Base-by-base conservation (phyloP, 2,113 vertebrate species). In the Mesembrinibis cayennensis region DNA sequence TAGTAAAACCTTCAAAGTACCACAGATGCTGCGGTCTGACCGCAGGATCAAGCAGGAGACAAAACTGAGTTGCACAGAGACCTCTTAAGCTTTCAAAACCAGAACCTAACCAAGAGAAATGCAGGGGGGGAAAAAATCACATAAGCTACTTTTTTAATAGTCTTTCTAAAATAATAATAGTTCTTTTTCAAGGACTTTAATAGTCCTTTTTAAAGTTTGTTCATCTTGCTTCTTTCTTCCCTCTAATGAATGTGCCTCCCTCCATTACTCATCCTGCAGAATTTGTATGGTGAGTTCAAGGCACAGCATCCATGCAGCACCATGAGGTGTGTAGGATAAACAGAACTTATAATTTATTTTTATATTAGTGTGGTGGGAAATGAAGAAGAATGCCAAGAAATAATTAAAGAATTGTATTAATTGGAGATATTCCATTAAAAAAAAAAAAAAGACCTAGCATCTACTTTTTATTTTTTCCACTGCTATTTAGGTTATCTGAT, bases 41-140 rank as follows among this genome's bases (percentile, higher is more conserved):
- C 2, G 3, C 10, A 40, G 55, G 36, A 71, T 71, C 34, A 44
- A 66, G 7, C 13, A 86, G 23, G 18, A 70, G 13, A 29, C 10
- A 45, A 61, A 59, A 53, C 2, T 18, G 15, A 42, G 16, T 45
- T 76, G 23, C 20, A n/a, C n/a, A 40, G 22, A 47, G 58, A 65
- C 4, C 4, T 27, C 10, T 47, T 52, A 36, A 65, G 7, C 38
- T 82, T 84, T 78, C 45, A 66, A 78, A 66, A 11, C 17, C 6
- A 21, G 78, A 84, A 13, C 9, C 10, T 58, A 45, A 29, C 9
- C 25, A 29, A 36, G 8, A 65, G 38, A 81, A 81, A 59, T 2
- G 2, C 16, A 3, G 12, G 0, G 4, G 3, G 4, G 4, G 1
- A 11, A 11, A 6, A 27, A 17, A 20, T 29, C 11, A 59, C 5